Conservation (phyloP, 1,140 invertebrate species). For the Augochlora pura region DNA sequence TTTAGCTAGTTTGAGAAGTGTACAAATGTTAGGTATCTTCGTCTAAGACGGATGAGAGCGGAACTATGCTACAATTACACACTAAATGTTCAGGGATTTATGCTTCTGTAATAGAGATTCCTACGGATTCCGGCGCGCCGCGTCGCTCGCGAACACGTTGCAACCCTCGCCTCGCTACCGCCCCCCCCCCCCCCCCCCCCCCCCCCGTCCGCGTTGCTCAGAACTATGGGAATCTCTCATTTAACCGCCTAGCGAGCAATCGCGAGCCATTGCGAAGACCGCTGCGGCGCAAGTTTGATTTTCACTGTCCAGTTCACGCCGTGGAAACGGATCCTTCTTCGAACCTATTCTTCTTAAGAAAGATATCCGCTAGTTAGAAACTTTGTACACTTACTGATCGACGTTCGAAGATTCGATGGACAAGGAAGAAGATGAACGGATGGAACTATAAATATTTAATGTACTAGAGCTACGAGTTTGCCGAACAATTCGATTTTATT, state of each 20-base stretch:
- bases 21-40: slow-evolving; percentile 54
- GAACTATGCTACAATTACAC: slow-evolving; percentile 63
- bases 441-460: too few species aligned
- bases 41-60: slow-evolving; percentile 55
- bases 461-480: too few species aligned
- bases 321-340: too few species aligned
- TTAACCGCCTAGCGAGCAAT: not conserved
- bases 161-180: not conserved
- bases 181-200: too few species aligned
- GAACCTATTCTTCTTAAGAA: too few species aligned
- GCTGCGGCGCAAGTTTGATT: not conserved
- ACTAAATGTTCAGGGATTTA: slow-evolving; percentile 60
- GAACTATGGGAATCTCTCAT: not conserved
- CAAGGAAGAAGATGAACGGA: too few species aligned
- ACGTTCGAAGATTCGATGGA: too few species aligned
- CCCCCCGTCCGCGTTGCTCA: not conserved
- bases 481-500: too few species aligned
- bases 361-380: too few species aligned
- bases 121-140: slow-evolving; percentile 22
- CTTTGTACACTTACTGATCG: too few species aligned
- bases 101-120: slow-evolving; percentile 59
- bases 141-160: slow-evolving; percentile 9
- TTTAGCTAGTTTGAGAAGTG: slow-evolving; percentile 47
- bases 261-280: not conserved
- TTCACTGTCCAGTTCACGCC: too few species aligned